Conservation (phyloP, 2,888 invertebrate genomes). For the Hylaea fasciaria region DNA sequence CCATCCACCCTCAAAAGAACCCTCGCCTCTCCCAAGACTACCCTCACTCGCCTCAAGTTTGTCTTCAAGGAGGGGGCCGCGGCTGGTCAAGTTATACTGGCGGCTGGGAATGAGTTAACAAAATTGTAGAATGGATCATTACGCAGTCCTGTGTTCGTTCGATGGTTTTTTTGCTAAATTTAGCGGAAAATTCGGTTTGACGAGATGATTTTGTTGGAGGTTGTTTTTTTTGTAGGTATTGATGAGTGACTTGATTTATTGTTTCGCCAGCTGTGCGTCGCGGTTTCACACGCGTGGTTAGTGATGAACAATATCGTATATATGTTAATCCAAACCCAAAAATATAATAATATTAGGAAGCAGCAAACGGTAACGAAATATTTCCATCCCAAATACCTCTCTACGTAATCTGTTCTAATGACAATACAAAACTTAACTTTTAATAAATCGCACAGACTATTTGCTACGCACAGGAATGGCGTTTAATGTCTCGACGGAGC, state of each 20-base stretch:
- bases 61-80: not conserved
- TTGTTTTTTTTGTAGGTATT: slow-evolving; percentile 23
- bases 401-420: too few relatives aligned
- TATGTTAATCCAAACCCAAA: too few relatives aligned
- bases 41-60: slow-evolving; percentile 1
- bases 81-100: slow-evolving; percentile 47
- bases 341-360: too few relatives aligned
- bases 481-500: not conserved
- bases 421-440: too few relatives aligned
- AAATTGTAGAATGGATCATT: slow-evolving; percentile 70
- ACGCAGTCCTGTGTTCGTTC: slow-evolving; percentile 55
- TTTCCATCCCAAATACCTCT: too few relatives aligned
- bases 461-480: too few relatives aligned
- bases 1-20: slow-evolving; percentile 17
- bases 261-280: not conserved
- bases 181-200: slow-evolving; percentile 55
- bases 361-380: too few relatives aligned
- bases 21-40: not conserved
- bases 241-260: slow-evolving; percentile 7
- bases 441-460: too few relatives aligned
- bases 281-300: too few relatives aligned
- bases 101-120: slow-evolving; percentile 63
- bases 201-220: slow-evolving; percentile 34
- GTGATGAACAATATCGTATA: too few relatives aligned
- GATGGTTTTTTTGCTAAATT: slow-evolving; percentile 55